Evolutionary conservation across 2,888 invertebrate genomes (phyloP).

Genomic region (Xestia sexstrigata): DNA sequence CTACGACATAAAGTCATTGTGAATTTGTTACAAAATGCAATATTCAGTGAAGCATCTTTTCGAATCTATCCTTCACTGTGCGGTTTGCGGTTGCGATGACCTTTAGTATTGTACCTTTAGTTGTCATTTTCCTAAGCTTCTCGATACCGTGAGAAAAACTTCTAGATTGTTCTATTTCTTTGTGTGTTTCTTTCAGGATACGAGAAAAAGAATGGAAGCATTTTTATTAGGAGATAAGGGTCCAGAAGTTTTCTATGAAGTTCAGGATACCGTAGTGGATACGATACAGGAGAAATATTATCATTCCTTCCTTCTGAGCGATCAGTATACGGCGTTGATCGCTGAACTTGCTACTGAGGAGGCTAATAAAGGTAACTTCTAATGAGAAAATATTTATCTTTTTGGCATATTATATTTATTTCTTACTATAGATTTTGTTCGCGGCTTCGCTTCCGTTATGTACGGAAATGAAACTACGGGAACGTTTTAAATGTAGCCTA

Average conservation of each 20-base stretch:
- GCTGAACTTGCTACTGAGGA: slow-evolving; percentile 92
- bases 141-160: background rate
- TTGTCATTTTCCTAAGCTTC: background rate
- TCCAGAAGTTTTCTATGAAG: slow-evolving; percentile 96
- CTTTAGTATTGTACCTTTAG: background rate
- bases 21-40: background rate
- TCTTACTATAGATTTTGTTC: background rate
- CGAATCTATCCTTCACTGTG: background rate
- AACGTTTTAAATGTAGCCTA: no score
- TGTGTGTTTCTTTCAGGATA: slow-evolving; percentile 84
- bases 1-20: background rate
- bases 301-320: slow-evolving; percentile 96
- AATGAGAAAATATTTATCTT: no score
- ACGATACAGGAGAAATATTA: slow-evolving; percentile 97
- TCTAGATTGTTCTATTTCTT: background rate
- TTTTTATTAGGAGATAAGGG: slow-evolving; percentile 97
- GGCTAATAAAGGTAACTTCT: slow-evolving; percentile 77
- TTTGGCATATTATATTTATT: background rate
- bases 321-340: slow-evolving; percentile 94
- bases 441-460: no score
- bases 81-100: background rate
- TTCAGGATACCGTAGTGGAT: slow-evolving; percentile 95
- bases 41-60: background rate
- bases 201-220: slow-evolving; percentile 96
- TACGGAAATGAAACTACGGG: no score